A percentile compares a stretch with the other conserved stretches of the same genome.
phyloP scores from a whole-genome alignment of 2,797 vertebrate genomes.

The Petrocephalus sullivani region DNA sequence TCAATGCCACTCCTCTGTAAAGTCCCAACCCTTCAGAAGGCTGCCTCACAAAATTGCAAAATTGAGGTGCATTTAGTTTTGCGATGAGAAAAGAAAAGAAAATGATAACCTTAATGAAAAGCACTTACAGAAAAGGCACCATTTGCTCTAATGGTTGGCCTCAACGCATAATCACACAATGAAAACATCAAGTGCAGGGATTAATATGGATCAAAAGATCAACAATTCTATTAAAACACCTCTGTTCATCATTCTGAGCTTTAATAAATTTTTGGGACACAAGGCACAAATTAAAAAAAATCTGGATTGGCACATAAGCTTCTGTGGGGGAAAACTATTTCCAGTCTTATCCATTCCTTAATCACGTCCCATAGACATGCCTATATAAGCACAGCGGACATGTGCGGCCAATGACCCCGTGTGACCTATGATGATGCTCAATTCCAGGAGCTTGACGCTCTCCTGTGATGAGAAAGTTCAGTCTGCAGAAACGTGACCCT shows the following conservation, averaged over 20 bases:
- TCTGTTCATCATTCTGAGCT: neutral
- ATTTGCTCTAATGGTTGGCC: neutral
- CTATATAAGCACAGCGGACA: neutral
- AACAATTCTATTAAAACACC: neutral
- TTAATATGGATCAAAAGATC: neutral
- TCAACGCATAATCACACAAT: neutral
- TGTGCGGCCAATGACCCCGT: neutral
- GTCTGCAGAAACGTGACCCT: conserved; percentile 15
- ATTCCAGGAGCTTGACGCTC: neutral
- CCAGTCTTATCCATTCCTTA: neutral
- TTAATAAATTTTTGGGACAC: neutral
- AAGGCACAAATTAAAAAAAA: neutral
- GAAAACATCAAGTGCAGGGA: neutral
- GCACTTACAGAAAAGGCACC: neutral
- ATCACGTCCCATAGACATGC: neutral
- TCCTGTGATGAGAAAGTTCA: neutral
- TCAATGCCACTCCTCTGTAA: neutral
- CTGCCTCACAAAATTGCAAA: neutral
- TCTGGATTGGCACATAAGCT: neutral
- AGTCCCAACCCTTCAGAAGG: neutral
- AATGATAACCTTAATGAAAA: neutral
- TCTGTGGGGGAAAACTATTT: neutral
- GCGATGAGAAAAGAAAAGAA: neutral
- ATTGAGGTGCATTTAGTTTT: neutral
- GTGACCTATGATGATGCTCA: neutral